These are phyloP conservation scores for Eudemis profundana DNA, from an alignment of 2,888 invertebrate species.

Conservation along the genomic window DNA sequence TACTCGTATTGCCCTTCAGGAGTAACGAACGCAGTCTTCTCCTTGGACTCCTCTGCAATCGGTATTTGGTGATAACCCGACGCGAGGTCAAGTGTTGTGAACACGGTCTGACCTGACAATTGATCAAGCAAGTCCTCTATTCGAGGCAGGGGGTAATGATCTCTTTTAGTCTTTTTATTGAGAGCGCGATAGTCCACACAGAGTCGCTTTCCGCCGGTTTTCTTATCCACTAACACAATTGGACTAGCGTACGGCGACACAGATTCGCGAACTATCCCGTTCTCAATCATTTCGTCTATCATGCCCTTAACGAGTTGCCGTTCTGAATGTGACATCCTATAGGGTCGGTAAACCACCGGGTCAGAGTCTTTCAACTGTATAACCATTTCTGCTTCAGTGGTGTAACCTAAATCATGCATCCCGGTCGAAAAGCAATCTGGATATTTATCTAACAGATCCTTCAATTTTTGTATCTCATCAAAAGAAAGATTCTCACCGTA, in stretches of 20 bases:
- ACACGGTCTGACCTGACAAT: neutral
- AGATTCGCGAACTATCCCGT: neutral
- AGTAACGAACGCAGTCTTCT: conserved; percentile 25
- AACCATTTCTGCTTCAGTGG: neutral
- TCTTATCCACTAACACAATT: neutral
- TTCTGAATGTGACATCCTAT: neutral
- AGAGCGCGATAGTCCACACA: conserved; percentile 39
- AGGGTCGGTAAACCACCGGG: neutral
- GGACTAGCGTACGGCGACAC: neutral
- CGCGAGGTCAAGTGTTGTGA: neutral
- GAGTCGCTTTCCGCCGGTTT: neutral
- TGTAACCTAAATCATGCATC: neutral
- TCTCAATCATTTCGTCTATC: neutral
- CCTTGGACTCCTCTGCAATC: neutral
- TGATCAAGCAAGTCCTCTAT: conserved; percentile 15
- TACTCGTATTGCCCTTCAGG: conserved; percentile 26
- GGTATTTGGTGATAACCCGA: conserved; percentile 34
- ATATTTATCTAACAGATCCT: neutral
- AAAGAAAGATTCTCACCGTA: neutral
- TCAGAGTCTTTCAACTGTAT: neutral
- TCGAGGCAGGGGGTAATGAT: conserved; percentile 16
- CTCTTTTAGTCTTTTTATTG: neutral
- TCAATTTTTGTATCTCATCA: neutral
- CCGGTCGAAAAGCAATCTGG: neutral
- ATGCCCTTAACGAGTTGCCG: neutral